Conservation (phyloP, 1,140 invertebrate genomes). For the Listronotus bonariensis region DNA sequence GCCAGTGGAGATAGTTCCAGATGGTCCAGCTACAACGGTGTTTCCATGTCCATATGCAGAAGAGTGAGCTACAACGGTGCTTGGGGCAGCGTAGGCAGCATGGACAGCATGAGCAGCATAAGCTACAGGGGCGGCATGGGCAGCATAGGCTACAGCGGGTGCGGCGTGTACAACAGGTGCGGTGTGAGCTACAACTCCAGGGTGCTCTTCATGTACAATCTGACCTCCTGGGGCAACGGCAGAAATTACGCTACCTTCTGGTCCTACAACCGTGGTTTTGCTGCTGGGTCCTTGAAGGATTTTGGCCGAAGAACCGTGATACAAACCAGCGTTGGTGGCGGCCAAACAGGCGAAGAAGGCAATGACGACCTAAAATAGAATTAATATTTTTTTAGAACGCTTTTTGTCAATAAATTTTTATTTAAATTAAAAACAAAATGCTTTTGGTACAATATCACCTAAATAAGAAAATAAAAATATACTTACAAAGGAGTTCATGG, state of each 20-base stretch:
- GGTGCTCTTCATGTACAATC: conserved; percentile 36
- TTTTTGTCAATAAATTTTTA: no score
- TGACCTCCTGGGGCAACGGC: conserved; percentile 39
- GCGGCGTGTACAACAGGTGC: no score
- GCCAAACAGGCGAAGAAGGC: conserved; percentile 18
- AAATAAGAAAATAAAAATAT: no score
- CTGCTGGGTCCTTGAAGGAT: conserved; percentile 43
- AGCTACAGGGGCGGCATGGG: conserved; percentile 1
- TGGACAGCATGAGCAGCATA: no score
- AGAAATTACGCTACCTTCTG: conserved; percentile 42
- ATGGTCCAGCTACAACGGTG: conserved; percentile 14
- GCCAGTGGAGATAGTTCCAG: conserved; percentile 17
- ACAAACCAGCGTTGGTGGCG: conserved; percentile 30
- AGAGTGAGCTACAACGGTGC: conserved; percentile 11
- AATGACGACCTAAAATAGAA: conserved; percentile 9
- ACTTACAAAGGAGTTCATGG: no score
- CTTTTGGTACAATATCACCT: no score
- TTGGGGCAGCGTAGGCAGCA: conserved; percentile 7
- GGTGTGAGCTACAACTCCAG: conserved; percentile 24
- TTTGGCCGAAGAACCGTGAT: conserved; percentile 24
- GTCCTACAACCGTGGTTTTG: conserved; percentile 41
- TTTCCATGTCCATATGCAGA: conserved; percentile 6
- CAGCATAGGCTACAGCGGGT: no score
- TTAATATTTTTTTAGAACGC: no score
- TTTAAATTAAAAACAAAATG: no score